Evolutionary conservation across 2,113 vertebrate species (phyloP).

Genomic region (Hippocampus barbouri): DNA sequence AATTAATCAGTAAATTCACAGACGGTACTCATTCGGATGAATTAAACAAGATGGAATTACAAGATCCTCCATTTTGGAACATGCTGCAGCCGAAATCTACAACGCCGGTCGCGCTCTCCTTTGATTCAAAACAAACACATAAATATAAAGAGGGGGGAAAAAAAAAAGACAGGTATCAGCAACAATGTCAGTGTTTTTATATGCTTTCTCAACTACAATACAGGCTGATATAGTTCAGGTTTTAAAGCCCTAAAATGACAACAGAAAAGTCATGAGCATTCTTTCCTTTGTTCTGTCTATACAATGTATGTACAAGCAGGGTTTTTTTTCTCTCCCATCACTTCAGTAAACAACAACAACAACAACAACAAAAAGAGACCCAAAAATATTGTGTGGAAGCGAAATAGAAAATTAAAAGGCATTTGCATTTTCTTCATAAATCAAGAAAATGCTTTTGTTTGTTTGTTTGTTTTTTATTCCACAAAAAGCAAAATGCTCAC

Average conservation of each 20-base stretch:
- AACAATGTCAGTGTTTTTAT: constrained; percentile 53
- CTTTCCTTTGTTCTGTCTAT: constrained; percentile 43
- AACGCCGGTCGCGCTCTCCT: constrained; percentile 14
- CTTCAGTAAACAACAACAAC: constrained; percentile 47
- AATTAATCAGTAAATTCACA: constrained; percentile 17
- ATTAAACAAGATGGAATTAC: not conserved
- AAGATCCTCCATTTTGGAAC: constrained; percentile 23
- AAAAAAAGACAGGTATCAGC: constrained; percentile 33
- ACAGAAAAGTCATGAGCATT: constrained; percentile 28
- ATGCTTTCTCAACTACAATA: constrained; percentile 53
- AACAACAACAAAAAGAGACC: not conserved
- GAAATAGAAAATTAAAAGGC: constrained; percentile 48
- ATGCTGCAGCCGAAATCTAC: constrained; percentile 20
- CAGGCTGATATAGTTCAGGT: constrained; percentile 48
- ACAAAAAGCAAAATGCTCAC: constrained; percentile 38
- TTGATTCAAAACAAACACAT: constrained; percentile 33
- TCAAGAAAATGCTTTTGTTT: constrained; percentile 22
- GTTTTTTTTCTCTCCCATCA: constrained; percentile 28
- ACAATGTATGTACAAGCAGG: constrained; percentile 60
- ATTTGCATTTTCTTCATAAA: constrained; percentile 29
- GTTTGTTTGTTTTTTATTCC: constrained; percentile 17
- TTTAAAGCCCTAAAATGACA: constrained; percentile 35
- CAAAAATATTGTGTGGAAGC: constrained; percentile 25
- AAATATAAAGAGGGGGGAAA: constrained; percentile 32
- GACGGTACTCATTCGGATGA: not conserved